A percentile compares a stretch with the other conserved stretches of the same genome.
These are phyloP conservation scores for Aselliscus stoliczkanus DNA, from an alignment of 2,797 vertebrate genomes.

Conservation along the genomic window DNA sequence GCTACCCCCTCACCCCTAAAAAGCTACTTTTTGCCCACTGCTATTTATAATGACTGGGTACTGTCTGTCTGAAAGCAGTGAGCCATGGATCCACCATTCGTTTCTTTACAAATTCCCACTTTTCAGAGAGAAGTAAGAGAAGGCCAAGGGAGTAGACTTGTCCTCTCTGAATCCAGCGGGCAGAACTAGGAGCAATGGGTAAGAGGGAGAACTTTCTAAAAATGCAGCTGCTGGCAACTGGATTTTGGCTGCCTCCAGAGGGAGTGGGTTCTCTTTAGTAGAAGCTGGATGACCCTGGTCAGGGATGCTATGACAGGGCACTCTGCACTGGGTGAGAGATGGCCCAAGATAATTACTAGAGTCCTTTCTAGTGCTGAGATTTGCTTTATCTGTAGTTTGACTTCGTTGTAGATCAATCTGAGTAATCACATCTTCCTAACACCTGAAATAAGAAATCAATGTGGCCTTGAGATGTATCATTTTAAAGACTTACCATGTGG, in stretches of 20 bases:
- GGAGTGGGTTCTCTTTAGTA: background rate
- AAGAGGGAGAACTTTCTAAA: background rate
- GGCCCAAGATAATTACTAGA: background rate
- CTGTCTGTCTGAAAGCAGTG: background rate
- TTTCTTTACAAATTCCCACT: conserved; percentile 6
- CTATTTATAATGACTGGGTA: background rate
- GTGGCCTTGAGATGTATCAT: background rate
- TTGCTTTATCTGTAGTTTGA: conserved; percentile 19
- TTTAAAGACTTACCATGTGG: background rate
- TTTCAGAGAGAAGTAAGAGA: background rate
- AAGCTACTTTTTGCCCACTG: background rate
- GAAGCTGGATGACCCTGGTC: background rate
- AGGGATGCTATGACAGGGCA: background rate
- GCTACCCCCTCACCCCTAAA: background rate
- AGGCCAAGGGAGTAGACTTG: background rate
- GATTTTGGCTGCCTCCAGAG: background rate
- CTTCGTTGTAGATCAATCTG: conserved; percentile 19
- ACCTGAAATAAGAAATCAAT: conserved; percentile 12
- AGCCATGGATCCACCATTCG: background rate
- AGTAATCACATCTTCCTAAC: conserved; percentile 13
- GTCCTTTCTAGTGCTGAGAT: background rate
- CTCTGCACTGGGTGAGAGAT: background rate
- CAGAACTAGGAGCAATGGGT: background rate
- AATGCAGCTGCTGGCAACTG: background rate
- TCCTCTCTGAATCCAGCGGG: background rate